These are phyloP conservation scores for Abrostola tripartita DNA, from an alignment of 2,888 invertebrate genomes.

Conservation along the genomic window DNA sequence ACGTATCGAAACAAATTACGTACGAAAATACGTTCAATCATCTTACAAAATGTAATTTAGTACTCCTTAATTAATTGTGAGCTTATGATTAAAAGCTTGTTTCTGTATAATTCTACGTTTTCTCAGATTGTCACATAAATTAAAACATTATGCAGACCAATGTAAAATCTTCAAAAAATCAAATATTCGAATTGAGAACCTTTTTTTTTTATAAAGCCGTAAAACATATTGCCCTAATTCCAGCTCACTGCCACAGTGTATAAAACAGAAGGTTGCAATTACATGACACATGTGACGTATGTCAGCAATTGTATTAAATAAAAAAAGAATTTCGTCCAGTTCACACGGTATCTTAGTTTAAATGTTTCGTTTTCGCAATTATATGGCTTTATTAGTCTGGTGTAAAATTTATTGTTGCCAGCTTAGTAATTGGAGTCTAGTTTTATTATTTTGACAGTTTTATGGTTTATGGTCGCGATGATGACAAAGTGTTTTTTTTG, in stretches of 20 bases:
- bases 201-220: too few relatives aligned
- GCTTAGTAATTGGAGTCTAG: slow-evolving; percentile 11
- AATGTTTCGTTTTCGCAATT: slow-evolving; percentile 11
- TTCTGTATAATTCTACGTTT: not conserved
- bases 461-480: not conserved
- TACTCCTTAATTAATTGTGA: too few relatives aligned
- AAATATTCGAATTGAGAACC: not conserved
- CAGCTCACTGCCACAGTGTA: too few relatives aligned
- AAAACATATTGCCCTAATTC: slow-evolving; percentile 1
- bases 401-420: slow-evolving; percentile 10
- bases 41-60: too few relatives aligned
- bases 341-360: slow-evolving; percentile 31
- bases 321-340: slow-evolving; percentile 26
- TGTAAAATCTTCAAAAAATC: not conserved
- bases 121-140: slow-evolving; percentile 4
- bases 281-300: slow-evolving; percentile 15
- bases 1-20: too few relatives aligned
- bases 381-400: slow-evolving; percentile 8
- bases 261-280: slow-evolving; percentile 22
- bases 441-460: not conserved
- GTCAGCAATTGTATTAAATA: slow-evolving; percentile 19
- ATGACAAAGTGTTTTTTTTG: too few relatives aligned
- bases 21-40: too few relatives aligned
- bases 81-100: not conserved
- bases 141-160: not conserved